phyloP scores from a whole-genome alignment of 2,888 invertebrate genomes.

The Drosophila borborema region DNA sequence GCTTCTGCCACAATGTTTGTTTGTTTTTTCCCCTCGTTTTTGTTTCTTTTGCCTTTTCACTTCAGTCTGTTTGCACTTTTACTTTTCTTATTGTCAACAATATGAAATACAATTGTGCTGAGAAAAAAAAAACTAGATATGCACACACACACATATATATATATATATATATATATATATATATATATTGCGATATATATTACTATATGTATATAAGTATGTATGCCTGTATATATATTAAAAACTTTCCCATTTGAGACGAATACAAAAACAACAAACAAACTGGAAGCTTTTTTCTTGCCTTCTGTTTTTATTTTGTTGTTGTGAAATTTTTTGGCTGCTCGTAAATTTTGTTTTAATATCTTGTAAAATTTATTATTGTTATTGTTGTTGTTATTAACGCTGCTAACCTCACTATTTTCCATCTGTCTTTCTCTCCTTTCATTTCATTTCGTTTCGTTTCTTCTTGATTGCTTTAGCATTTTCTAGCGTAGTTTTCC shows the following conservation, averaged over 20 bases:
- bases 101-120: constrained; percentile 55
- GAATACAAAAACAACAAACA: constrained; percentile 18
- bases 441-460: background rate
- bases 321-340: constrained; percentile 51
- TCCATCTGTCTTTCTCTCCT: constrained; percentile 10
- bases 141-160: background rate
- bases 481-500: constrained; percentile 24
- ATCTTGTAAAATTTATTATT: constrained; percentile 50
- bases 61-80: constrained; percentile 48
- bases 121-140: constrained; percentile 11
- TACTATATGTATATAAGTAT: background rate
- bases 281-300: constrained; percentile 20
- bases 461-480: constrained; percentile 12
- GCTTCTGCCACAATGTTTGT: background rate
- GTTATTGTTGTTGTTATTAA: constrained; percentile 29
- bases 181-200: background rate
- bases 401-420: constrained; percentile 26
- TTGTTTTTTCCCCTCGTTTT: background rate
- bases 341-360: constrained; percentile 72
- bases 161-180: constrained; percentile 1
- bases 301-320: constrained; percentile 9
- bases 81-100: constrained; percentile 63
- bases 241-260: constrained; percentile 62
- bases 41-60: constrained; percentile 1
- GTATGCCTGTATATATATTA: constrained; percentile 9